A percentile compares a stretch with the other conserved stretches of the same genome.
phyloP scores from a whole-genome alignment of 2,797 vertebrate genomes.

The Pangasius krempfi region DNA sequence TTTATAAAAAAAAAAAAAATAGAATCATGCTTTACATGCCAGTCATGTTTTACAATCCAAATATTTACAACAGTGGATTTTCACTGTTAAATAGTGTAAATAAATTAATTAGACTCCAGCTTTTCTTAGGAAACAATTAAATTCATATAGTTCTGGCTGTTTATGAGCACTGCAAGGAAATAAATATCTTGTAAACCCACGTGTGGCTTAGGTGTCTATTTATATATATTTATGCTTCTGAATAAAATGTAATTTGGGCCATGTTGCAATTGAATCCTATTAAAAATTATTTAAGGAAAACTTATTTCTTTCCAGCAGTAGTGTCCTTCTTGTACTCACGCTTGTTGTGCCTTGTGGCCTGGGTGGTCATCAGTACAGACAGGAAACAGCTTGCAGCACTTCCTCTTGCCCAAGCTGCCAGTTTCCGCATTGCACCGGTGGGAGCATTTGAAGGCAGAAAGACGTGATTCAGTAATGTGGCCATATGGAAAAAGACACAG shows the following conservation, averaged over 20 bases:
- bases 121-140: neutral
- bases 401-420: slow-evolving; percentile 61
- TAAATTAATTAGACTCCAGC: neutral
- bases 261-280: neutral
- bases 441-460: slow-evolving; percentile 52
- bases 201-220: too few relatives aligned
- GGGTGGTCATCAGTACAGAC: slow-evolving; percentile 51
- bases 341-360: slow-evolving; percentile 50
- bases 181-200: neutral
- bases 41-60: too few relatives aligned
- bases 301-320: slow-evolving; percentile 55
- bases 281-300: slow-evolving; percentile 48
- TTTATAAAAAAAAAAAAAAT: too few relatives aligned
- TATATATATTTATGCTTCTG: too few relatives aligned
- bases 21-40: neutral
- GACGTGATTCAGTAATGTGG: slow-evolving; percentile 33
- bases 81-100: neutral
- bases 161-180: neutral
- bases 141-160: neutral
- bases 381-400: slow-evolving; percentile 73
- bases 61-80: neutral
- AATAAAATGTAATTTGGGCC: neutral
- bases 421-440: slow-evolving; percentile 51
- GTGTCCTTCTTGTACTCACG: slow-evolving; percentile 46
- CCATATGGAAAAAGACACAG: slow-evolving; percentile 46